phyloP scores from a whole-genome alignment of 2,797 vertebrate species.

The Gastrophryne carolinensis region DNA sequence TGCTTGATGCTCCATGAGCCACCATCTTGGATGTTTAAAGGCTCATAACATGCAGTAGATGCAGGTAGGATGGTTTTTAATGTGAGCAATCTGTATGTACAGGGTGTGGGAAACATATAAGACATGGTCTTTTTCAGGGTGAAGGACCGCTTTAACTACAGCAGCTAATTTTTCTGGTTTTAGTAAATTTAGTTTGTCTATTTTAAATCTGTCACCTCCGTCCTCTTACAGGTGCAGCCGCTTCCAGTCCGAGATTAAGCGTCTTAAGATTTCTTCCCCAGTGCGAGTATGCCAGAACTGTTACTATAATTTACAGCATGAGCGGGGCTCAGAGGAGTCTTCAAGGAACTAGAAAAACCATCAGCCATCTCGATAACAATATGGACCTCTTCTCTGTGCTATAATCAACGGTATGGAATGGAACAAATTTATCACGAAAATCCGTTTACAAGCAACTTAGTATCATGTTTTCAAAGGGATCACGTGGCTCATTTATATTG shows the following conservation, averaged over 20 bases:
- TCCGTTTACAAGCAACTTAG: constrained; percentile 65
- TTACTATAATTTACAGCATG: constrained; percentile 94
- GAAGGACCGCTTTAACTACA: too few species aligned
- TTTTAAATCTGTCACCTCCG: too few species aligned
- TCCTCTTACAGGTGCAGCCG: constrained; percentile 86
- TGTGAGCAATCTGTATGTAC: too few species aligned
- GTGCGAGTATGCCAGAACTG: constrained; percentile 98
- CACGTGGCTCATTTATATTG: constrained; percentile 52
- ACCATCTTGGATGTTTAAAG: too few species aligned
- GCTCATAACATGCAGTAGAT: too few species aligned
- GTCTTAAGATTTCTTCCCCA: constrained; percentile 95
- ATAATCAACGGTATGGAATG: background rate
- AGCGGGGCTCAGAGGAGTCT: constrained; percentile 83
- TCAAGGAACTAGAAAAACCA: constrained; percentile 74
- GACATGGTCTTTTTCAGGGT: too few species aligned
- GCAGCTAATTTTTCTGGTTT: too few species aligned
- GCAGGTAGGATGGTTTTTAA: too few species aligned
- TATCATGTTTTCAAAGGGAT: constrained; percentile 70
- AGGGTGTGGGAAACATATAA: too few species aligned
- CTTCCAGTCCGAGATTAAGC: constrained; percentile 96
- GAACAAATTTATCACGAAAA: constrained; percentile 32
- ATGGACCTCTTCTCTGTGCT: background rate
- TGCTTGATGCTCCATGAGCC: too few species aligned
- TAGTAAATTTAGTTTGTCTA: too few species aligned
- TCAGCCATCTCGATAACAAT: constrained; percentile 2